A percentile compares a stretch with the other conserved stretches of the same genome.
Evolutionary conservation across 2,888 invertebrate genomes (phyloP).

Genomic region (Epistrophe grossulariae): DNA sequence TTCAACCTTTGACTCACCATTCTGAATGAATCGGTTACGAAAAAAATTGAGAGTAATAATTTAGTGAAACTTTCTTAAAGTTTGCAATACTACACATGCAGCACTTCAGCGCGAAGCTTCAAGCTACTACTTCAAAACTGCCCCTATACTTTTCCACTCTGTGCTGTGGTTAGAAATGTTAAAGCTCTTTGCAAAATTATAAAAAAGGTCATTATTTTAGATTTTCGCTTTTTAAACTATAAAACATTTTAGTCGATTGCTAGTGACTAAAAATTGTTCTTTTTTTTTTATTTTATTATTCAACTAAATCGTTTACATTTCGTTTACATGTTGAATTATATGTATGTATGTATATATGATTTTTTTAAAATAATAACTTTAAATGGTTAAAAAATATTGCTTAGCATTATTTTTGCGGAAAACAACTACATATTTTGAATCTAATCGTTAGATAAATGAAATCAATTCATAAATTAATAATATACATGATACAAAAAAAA

Average conservation of each 20-base stretch:
- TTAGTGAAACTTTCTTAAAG: constrained; percentile 12
- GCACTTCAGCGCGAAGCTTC: constrained; percentile 56
- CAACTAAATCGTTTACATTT: constrained; percentile 65
- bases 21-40: constrained; percentile 44
- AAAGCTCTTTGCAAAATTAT: constrained; percentile 40
- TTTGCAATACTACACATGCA: constrained; percentile 62
- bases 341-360: constrained; percentile 6
- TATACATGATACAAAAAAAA: constrained; percentile 56
- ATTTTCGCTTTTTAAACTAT: constrained; percentile 54
- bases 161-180: constrained; percentile 44
- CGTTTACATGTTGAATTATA: constrained; percentile 60
- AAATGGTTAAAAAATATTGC: constrained; percentile 58
- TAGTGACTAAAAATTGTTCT: constrained; percentile 43
- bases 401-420: constrained; percentile 73
- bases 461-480: constrained; percentile 61
- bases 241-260: constrained; percentile 55
- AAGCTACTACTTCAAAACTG: constrained; percentile 52
- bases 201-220: background rate
- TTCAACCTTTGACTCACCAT: constrained; percentile 64
- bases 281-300: constrained; percentile 51
- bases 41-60: constrained; percentile 14
- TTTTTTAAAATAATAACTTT: constrained; percentile 26
- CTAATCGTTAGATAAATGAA: constrained; percentile 63
- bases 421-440: constrained; percentile 52
- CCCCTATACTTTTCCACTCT: constrained; percentile 40